These are phyloP conservation scores for Noturus placidus DNA, from an alignment of 2,113 vertebrate species.

Conservation along the genomic window DNA sequence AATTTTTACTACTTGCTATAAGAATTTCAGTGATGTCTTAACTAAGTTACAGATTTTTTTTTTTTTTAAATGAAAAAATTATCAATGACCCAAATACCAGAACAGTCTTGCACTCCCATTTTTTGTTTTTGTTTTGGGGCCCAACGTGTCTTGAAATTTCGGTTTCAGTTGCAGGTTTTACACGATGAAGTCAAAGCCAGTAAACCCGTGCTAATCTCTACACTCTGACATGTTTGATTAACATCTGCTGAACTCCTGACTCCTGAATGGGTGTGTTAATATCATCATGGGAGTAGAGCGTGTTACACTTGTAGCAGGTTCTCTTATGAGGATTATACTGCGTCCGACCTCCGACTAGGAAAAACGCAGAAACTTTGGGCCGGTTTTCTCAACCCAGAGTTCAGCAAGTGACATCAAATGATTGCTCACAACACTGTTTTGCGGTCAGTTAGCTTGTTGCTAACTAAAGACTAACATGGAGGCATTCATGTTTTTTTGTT, in stretches of 20 bases:
- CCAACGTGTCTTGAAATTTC: neutral
- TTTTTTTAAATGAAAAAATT: neutral
- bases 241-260: neutral
- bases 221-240: neutral
- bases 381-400: neutral
- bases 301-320: neutral
- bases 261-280: neutral
- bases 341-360: neutral
- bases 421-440: neutral
- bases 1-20: neutral
- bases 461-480: too few relatives aligned
- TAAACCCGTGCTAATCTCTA: neutral
- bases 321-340: neutral
- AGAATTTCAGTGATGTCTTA: neutral
- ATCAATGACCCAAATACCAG: neutral
- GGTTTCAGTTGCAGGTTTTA: neutral
- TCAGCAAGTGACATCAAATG: neutral
- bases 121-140: neutral
- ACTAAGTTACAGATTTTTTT: neutral
- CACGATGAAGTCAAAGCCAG: neutral
- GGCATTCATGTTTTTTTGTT: too few relatives aligned
- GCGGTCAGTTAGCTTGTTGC: too few relatives aligned
- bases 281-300: neutral
- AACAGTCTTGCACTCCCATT: neutral
- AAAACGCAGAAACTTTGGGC: neutral